These are phyloP conservation scores for Drosophila atroscutellata DNA, from an alignment of 2,888 invertebrate species.

Conservation along the genomic window DNA sequence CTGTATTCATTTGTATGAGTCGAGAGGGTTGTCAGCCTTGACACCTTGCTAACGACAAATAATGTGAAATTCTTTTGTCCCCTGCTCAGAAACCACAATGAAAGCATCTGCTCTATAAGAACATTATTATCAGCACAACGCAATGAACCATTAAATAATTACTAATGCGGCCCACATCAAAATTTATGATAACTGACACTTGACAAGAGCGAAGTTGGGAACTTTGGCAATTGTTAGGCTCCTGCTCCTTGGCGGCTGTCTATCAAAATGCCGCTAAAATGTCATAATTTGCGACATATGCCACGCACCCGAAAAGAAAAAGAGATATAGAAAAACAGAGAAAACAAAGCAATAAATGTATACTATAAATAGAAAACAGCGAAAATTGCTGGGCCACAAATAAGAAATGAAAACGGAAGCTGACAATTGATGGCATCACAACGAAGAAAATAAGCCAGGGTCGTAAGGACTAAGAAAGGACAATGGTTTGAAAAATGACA, in stretches of 20 bases:
- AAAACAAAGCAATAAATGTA: conserved; percentile 35
- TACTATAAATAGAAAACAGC: conserved; percentile 8
- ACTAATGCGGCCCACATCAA: conserved; percentile 49
- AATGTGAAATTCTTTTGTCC: neutral
- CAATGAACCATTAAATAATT: conserved; percentile 68
- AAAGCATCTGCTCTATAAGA: conserved; percentile 14
- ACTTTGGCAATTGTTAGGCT: conserved; percentile 11
- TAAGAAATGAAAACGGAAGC: conserved; percentile 72
- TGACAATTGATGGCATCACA: conserved; percentile 66
- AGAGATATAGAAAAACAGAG: conserved; percentile 1
- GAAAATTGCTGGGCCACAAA: conserved; percentile 33
- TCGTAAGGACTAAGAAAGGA: conserved; percentile 41
- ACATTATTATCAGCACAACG: conserved; percentile 11
- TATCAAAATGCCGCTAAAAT: conserved; percentile 65
- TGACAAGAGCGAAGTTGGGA: conserved; percentile 27
- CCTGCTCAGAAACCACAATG: neutral
- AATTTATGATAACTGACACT: conserved; percentile 47
- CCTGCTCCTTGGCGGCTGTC: conserved; percentile 26
- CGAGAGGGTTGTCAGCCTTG: neutral
- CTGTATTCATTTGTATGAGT: neutral
- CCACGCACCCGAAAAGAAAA: conserved; percentile 28
- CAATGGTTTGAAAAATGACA: conserved; percentile 64
- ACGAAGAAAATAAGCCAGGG: conserved; percentile 28
- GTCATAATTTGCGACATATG: conserved; percentile 75
- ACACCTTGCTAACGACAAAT: conserved; percentile 17